Evolutionary conservation across 2,888 invertebrate genomes (phyloP), one percentile per base, ranked within the genome.

Genomic region (Chrysina gloriosa): DNA sequence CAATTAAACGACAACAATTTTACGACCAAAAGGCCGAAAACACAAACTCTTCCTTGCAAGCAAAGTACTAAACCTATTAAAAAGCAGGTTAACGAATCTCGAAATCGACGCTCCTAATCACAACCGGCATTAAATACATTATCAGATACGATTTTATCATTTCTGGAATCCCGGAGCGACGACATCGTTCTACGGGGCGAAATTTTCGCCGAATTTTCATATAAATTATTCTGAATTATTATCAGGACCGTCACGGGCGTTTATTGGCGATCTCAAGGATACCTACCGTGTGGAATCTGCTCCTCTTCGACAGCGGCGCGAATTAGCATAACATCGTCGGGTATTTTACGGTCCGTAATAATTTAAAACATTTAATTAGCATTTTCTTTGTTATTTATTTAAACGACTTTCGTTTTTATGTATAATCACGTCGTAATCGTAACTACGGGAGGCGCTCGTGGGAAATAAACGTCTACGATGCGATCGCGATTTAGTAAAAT

Each of bases 181-280:
- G 21, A 31, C 34, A 54, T 31, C 34, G 31, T 54, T 19, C 21
- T 19, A 47, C n/a, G 31, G 31, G 2, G 19, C 34, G 34, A 54
- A 54, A 19, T 54, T 54, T 54, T 54, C 54, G 34, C 54, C 54
- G 19, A 54, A 54, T 54, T 54, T 54, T 54, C 54, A 54, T 54
- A 54, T 54, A 54, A 54, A 54, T 54, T 54, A 21, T 31, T 34
- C 31, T 16, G 34, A 54, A 54, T 34, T 54, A 54, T 34, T 54
- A 34, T 47, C 23, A 47, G 21, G 6, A 23, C 21, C 19, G 47
- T n/a, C 34, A 7, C 34, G n/a, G 47, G n/a, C 19, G 19, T 47
- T 47, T 47, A 47, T 47, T 19, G 47, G 9, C 19, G 47, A 47
- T 47, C 23, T 47, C 47, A 23, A n/a, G 47, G 21, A 47, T n/a